Evolutionary conservation across 2,797 vertebrate species (phyloP).

Genomic region (Bovichtus variegatus): DNA sequence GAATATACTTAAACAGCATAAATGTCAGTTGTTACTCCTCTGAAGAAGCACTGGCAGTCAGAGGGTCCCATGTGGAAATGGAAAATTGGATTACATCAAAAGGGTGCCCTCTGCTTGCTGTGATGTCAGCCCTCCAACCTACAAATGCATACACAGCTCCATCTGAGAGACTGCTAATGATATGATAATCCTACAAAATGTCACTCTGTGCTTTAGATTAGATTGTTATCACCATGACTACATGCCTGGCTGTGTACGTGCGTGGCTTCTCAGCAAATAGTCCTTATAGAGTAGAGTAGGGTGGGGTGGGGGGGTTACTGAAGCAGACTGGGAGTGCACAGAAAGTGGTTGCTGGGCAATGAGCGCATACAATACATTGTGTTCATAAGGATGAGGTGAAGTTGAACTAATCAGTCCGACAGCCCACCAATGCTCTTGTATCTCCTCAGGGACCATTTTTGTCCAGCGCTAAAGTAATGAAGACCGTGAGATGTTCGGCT

Average conservation of each 20-base stretch:
- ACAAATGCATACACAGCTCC: slow-evolving; percentile 38
- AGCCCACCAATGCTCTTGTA: slow-evolving; percentile 16
- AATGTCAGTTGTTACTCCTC: slow-evolving; percentile 48
- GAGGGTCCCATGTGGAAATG: slow-evolving; percentile 57
- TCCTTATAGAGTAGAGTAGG: slow-evolving; percentile 21
- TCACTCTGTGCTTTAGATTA: slow-evolving; percentile 60
- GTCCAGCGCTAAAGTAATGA: background rate
- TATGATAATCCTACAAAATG: slow-evolving; percentile 75
- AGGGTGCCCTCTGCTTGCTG: slow-evolving; percentile 63
- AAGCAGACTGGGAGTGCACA: slow-evolving; percentile 15
- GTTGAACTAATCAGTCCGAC: slow-evolving; percentile 67
- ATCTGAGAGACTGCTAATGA: slow-evolving; percentile 66
- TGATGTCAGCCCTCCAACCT: slow-evolving; percentile 64
- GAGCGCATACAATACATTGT: slow-evolving; percentile 32
- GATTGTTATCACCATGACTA: slow-evolving; percentile 53
- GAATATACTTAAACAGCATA: slow-evolving; percentile 14
- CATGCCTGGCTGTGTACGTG: slow-evolving; percentile 15
- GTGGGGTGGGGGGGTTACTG: slow-evolving; percentile 12
- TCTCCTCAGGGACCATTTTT: slow-evolving; percentile 27
- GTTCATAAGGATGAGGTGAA: slow-evolving; percentile 53
- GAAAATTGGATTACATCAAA: slow-evolving; percentile 84
- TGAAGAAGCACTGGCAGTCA: background rate
- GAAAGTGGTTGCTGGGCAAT: slow-evolving; percentile 54
- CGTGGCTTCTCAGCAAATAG: slow-evolving; percentile 1
- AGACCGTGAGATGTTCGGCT: slow-evolving; percentile 9